phyloP scores from a whole-genome alignment of 2,888 invertebrate genomes.

The Pachliopta kotzebuea region DNA sequence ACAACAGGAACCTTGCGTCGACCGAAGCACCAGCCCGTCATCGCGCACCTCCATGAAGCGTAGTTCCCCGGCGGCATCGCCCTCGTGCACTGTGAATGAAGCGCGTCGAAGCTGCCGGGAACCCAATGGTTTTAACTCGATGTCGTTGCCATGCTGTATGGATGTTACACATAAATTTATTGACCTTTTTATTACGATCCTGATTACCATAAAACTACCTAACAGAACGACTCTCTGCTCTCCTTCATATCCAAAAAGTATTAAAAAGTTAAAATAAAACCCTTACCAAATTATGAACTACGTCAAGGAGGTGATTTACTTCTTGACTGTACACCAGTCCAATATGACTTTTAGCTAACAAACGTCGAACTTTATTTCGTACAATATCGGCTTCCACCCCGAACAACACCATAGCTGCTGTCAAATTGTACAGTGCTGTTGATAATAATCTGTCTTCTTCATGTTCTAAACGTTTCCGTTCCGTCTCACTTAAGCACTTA shows the following conservation, averaged over 20 bases:
- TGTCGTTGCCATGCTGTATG: conserved; percentile 97
- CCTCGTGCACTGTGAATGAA: conserved; percentile 98
- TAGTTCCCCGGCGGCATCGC: conserved; percentile 93
- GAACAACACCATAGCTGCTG: conserved; percentile 96
- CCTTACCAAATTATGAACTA: conserved; percentile 94
- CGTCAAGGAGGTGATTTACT: conserved; percentile 97
- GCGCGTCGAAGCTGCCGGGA: conserved; percentile 97
- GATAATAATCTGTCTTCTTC: conserved; percentile 98
- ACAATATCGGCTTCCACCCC: conserved; percentile 91
- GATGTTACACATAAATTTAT: neutral
- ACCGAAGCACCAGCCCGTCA: conserved; percentile 93
- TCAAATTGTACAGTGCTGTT: conserved; percentile 97
- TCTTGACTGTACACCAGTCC: conserved; percentile 98
- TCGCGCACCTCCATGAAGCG: conserved; percentile 97
- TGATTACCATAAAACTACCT: no score
- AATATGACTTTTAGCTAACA: conserved; percentile 99
- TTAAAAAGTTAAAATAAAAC: conserved; percentile 1
- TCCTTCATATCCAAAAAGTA: neutral
- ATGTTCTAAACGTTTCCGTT: conserved; percentile 96
- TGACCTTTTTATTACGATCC: no score
- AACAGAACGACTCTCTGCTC: no score
- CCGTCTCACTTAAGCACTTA: conserved; percentile 94
- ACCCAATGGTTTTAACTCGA: conserved; percentile 96
- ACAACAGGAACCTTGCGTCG: conserved; percentile 73
- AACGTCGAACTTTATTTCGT: conserved; percentile 91